Evolutionary conservation across 37 sponge, comb jelly and placozoan genomes (phyloP).

Genomic region (Aplysina aerophoba): DNA sequence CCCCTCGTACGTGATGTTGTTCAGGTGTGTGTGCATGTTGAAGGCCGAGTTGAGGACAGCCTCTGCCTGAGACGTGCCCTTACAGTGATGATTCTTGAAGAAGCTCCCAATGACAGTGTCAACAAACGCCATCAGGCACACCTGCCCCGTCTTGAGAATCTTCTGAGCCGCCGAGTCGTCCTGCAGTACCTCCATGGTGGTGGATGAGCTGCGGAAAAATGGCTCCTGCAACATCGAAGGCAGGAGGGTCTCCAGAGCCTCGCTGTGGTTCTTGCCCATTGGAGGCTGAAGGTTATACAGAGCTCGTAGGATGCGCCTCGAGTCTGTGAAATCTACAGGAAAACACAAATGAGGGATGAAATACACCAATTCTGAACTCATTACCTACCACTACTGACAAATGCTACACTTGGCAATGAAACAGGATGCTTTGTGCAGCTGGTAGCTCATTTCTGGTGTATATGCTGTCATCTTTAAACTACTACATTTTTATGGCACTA

Average conservation of each 20-base stretch:
- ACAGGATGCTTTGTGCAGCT: too few relatives aligned
- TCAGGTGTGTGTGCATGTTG: neutral
- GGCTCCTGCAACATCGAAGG: neutral
- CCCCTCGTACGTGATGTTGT: neutral
- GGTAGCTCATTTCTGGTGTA: too few relatives aligned
- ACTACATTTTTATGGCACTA: too few relatives aligned
- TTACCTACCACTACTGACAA: too few relatives aligned
- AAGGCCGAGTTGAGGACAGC: neutral
- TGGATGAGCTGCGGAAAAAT: neutral
- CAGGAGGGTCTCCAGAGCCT: neutral
- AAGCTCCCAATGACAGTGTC: constrained; percentile 21
- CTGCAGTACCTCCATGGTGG: neutral
- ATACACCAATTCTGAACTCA: too few relatives aligned
- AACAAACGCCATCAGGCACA: neutral
- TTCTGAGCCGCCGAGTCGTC: too few relatives aligned
- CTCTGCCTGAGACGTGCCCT: constrained; percentile 31
- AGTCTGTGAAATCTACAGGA: constrained; percentile 17
- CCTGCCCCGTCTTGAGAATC: neutral
- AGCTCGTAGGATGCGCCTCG: constrained; percentile 10
- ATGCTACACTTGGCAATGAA: too few relatives aligned
- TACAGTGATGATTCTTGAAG: constrained; percentile 7
- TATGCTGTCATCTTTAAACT: too few relatives aligned
- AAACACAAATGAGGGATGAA: too few relatives aligned
- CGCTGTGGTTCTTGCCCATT: constrained; percentile 9
- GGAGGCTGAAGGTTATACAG: neutral